Base-by-base conservation (phyloP, 2,888 invertebrate species). In the Pyrrhosoma nymphula region DNA sequence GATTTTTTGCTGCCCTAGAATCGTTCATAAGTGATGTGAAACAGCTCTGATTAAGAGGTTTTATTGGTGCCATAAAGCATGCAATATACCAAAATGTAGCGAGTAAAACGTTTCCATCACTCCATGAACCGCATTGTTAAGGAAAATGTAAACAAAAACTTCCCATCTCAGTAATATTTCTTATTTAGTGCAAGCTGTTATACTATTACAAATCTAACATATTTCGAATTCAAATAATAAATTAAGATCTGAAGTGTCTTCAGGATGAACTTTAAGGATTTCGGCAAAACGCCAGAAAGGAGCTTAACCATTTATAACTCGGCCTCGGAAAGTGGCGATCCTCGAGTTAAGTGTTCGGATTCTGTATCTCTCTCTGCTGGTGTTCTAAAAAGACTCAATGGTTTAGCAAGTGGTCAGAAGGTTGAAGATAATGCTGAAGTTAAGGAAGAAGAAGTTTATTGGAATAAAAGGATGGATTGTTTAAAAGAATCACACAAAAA, bases 401-500 rank as follows among this genome's bases (percentile, higher is more conserved):
- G 47, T 47, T 63, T 18, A 47, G 47, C 93, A 14, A 47, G 47
- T 14, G 47, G 69, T 26, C 8, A 93, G 69, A 93, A 69, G 16
- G 23, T n/a, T 35, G 69, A 39, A 26, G 47, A 91, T 26, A 47
- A 63, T 26, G 69, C 63, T 14, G 63, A 47, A 23, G 6, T 69
- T 8, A 93, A 93, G 30, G 93, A 93, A 60, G 93, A 93, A 93
- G 69, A 63, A 1, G 47, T 14, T n/a, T 93, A 93, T 69, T 93
- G 93, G 93, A 69, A 93, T n/a, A 93, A 75, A 10, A 63, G 93
- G 20, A 47, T 69, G 16, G 69, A 39, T 69, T 69, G 69, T 20
- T 93, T 93, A 75, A 69, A 12, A 6, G 69, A 93, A 63, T 47
- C 47, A 16, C 93, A 69, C 6, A 47, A 69, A n/a, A 26, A 93